Evolutionary conservation across 2,113 vertebrate species (phyloP).

Genomic region (Petroica traversi): DNA sequence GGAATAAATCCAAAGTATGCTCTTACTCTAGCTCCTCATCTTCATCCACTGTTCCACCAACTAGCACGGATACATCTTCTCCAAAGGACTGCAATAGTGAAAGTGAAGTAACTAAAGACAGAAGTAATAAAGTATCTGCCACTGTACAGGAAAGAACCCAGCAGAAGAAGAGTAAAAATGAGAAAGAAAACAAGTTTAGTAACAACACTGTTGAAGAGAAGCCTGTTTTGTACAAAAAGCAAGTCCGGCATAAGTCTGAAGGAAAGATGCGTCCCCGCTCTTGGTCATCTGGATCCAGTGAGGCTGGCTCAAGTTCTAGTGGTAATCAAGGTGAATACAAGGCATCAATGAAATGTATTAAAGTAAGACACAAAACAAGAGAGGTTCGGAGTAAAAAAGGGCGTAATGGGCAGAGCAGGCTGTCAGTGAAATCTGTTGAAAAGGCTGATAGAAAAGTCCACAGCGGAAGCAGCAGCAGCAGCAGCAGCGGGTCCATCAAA

Average conservation of each 20-base stretch:
- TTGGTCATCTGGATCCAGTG: conserved; percentile 97
- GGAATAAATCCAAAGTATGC: conserved; percentile 93
- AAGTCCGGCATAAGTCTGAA: conserved; percentile 84
- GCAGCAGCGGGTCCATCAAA: conserved; percentile 76
- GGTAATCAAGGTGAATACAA: conserved; percentile 87
- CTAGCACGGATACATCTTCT: conserved; percentile 94
- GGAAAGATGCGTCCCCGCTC: conserved; percentile 90
- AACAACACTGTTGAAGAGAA: conserved; percentile 73
- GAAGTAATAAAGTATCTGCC: conserved; percentile 66
- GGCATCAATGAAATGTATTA: conserved; percentile 80
- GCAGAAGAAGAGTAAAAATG: conserved; percentile 81
- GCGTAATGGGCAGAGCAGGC: conserved; percentile 84
- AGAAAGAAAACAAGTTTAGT: conserved; percentile 86
- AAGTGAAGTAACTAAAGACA: conserved; percentile 82
- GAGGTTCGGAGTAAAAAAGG: conserved; percentile 86
- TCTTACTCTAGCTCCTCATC: conserved; percentile 92
- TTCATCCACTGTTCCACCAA: conserved; percentile 92
- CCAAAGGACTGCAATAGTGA: conserved; percentile 96
- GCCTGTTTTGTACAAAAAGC: conserved; percentile 80
- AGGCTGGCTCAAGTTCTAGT: conserved; percentile 94
- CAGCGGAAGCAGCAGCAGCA: conserved; percentile 77
- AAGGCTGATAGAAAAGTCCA: conserved; percentile 78
- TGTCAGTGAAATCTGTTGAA: conserved; percentile 80
- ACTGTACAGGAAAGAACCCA: conserved; percentile 73
- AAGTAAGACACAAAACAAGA: conserved; percentile 89